These are phyloP conservation scores for Chamaea fasciata DNA, from an alignment of 2,113 vertebrate species.

Conservation along the genomic window DNA sequence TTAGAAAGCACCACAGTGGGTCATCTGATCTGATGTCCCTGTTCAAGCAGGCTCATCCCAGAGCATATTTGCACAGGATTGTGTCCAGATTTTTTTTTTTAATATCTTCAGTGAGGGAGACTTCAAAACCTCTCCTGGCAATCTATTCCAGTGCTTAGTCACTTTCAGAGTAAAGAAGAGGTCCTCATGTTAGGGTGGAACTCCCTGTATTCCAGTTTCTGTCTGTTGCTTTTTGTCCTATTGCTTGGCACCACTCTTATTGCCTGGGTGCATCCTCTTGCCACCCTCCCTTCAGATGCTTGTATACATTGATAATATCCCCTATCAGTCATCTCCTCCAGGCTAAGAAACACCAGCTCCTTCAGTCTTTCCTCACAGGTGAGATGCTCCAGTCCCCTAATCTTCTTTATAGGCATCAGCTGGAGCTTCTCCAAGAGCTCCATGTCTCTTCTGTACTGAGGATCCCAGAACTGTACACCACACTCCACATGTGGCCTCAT, in stretches of 20 bases:
- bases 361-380: not conserved
- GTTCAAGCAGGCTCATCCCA: not conserved
- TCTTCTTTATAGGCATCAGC: not conserved
- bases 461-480: not conserved
- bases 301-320: rapidly evolving
- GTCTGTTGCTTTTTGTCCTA: not conserved
- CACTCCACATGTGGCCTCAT: not conserved
- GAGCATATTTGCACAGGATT: no score
- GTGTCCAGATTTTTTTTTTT: not conserved
- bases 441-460: not conserved
- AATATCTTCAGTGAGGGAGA: not conserved
- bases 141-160: not conserved
- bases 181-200: not conserved
- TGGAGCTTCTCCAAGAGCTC: not conserved
- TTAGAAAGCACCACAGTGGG: not conserved
- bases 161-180: not conserved
- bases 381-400: not conserved
- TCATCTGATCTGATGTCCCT: not conserved
- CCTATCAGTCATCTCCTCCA: not conserved
- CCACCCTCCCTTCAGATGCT: not conserved
- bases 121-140: not conserved
- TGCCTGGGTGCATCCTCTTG: not conserved
- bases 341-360: not conserved
- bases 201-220: not conserved
- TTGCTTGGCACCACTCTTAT: not conserved